Evolutionary conservation across 2,888 invertebrate genomes (phyloP).

Genomic region (Diarsia mendica): DNA sequence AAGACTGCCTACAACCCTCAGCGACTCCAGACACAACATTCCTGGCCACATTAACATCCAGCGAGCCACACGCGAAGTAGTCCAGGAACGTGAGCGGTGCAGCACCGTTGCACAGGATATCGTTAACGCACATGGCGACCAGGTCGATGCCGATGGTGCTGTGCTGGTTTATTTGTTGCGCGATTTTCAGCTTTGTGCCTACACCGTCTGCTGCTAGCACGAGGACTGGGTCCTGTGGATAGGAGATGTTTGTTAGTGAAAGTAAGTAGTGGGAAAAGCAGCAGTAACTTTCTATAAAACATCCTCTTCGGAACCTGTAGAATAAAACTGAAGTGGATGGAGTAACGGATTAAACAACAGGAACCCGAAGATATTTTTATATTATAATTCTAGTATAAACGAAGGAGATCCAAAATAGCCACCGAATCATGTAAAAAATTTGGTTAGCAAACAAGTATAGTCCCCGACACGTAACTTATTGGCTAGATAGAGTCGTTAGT

Average conservation of each 20-base stretch:
- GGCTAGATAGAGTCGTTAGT: too few relatives aligned
- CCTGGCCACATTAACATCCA: slow-evolving; percentile 93
- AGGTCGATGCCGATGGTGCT: slow-evolving; percentile 97
- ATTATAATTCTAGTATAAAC: too few relatives aligned
- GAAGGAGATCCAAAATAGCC: too few relatives aligned
- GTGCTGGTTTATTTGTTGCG: slow-evolving; percentile 94
- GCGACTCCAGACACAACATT: slow-evolving; percentile 94
- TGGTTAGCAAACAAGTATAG: too few relatives aligned
- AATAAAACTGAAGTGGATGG: too few relatives aligned
- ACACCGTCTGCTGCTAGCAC: slow-evolving; percentile 99
- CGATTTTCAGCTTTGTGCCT: slow-evolving; percentile 98
- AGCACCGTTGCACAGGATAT: slow-evolving; percentile 98
- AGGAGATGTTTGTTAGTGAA: not conserved
- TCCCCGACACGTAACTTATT: too few relatives aligned
- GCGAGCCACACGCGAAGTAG: slow-evolving; percentile 97
- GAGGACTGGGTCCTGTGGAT: slow-evolving; percentile 93
- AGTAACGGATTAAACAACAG: too few relatives aligned
- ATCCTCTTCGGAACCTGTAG: too few relatives aligned
- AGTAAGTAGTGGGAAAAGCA: not conserved
- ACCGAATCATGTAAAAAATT: too few relatives aligned
- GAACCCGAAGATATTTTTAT: too few relatives aligned
- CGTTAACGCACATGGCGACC: slow-evolving; percentile 99
- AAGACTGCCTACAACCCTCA: slow-evolving; percentile 95
- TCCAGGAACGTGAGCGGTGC: slow-evolving; percentile 98
- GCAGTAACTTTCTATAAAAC: too few relatives aligned